phyloP scores from a whole-genome alignment of 2,113 vertebrate genomes.

The Hyperopisus bebe region DNA sequence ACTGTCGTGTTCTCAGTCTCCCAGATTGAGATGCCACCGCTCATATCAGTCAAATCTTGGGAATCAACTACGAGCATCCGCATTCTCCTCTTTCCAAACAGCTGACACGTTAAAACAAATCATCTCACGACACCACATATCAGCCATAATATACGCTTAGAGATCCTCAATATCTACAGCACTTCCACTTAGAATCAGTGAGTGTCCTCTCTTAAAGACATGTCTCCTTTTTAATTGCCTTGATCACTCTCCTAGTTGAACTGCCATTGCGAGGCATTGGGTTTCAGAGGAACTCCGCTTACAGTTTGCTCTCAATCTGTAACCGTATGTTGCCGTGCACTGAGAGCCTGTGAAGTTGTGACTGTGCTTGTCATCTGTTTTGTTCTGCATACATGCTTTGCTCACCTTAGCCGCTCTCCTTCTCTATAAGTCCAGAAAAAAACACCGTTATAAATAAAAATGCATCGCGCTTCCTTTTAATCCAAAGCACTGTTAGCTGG shows the following conservation, averaged over 20 bases:
- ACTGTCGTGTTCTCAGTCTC: background rate
- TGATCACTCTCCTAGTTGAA: background rate
- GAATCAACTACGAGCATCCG: background rate
- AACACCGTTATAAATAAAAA: constrained; percentile 4
- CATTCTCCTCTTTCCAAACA: background rate
- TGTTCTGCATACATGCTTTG: background rate
- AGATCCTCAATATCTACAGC: background rate
- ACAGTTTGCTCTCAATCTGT: background rate
- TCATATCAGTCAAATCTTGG: background rate
- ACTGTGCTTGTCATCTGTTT: background rate
- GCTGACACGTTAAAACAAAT: background rate
- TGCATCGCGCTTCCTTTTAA: background rate
- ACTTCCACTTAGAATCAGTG: constrained; percentile 2
- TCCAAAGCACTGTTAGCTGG: constrained; percentile 4
- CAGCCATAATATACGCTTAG: background rate
- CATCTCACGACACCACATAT: background rate
- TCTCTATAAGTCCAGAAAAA: constrained; percentile 5
- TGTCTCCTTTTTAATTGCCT: background rate
- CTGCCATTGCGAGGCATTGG: background rate
- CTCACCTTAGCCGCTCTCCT: constrained; percentile 6
- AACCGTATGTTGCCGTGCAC: background rate
- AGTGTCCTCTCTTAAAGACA: background rate
- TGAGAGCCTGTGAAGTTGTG: constrained; percentile 10
- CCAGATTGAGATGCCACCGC: background rate
- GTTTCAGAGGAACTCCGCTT: background rate